Percentiles rank a stretch among this genome's conserved stretches.
Evolutionary conservation across 2,113 vertebrate species (phyloP).

Genomic region (Vulpes lagopus): DNA sequence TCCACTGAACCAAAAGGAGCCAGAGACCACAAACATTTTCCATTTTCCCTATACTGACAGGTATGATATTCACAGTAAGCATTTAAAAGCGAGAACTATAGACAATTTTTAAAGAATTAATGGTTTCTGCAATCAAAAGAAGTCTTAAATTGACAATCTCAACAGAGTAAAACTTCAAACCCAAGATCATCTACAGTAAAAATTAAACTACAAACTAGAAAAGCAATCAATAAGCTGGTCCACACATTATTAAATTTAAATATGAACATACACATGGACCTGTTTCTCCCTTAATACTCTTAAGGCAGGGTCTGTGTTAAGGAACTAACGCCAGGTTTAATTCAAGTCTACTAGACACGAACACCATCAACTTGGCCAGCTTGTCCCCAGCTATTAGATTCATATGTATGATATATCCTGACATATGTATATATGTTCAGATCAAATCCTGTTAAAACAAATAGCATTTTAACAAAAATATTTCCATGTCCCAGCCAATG

Average conservation of each 20-base stretch:
- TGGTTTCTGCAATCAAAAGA: conserved; percentile 59
- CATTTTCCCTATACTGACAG: conserved; percentile 75
- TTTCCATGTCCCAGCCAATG: conserved; percentile 73
- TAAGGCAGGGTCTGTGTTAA: conserved; percentile 6
- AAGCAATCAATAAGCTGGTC: background rate
- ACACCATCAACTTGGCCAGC: conserved; percentile 68
- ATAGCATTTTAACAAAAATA: conserved; percentile 70
- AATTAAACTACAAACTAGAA: background rate
- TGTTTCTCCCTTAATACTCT: background rate
- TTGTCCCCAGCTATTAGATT: conserved; percentile 69
- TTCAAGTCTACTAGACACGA: conserved; percentile 60
- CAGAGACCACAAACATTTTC: conserved; percentile 82
- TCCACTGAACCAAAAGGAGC: conserved; percentile 77
- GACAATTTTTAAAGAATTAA: conserved; percentile 57
- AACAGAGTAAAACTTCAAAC: conserved; percentile 62
- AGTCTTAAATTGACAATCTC: conserved; percentile 1
- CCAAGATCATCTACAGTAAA: conserved; percentile 36
- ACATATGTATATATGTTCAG: conserved; percentile 79
- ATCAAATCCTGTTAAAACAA: conserved; percentile 71
- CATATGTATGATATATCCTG: conserved; percentile 66
- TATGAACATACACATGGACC: background rate
- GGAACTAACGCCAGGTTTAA: conserved; percentile 64
- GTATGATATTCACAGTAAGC: conserved; percentile 70
- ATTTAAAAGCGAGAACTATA: conserved; percentile 54
- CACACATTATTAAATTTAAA: background rate